phyloP scores from a whole-genome alignment of 2,797 vertebrate genomes.

The Champsocephalus esox region DNA sequence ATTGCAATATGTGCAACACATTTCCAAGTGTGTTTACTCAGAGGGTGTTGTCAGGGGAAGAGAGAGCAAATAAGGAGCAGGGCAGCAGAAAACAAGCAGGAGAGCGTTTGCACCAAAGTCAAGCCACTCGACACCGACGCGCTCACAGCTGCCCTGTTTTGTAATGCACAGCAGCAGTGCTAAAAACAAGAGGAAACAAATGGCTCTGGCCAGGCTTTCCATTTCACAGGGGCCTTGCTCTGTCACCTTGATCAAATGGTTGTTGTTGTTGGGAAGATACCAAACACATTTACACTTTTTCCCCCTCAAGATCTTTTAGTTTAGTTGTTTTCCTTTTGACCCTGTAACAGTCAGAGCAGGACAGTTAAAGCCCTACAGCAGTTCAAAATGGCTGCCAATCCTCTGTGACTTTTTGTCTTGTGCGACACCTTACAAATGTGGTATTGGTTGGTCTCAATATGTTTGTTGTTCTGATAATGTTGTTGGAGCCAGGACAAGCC shows the following conservation, averaged over 20 bases:
- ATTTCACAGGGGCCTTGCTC: constrained; percentile 24
- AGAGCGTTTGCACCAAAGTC: constrained; percentile 45
- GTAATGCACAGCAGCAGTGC: constrained; percentile 33
- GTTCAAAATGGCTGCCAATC: constrained; percentile 62
- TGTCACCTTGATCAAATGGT: constrained; percentile 48
- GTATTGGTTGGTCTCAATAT: constrained; percentile 16
- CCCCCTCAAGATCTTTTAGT: background rate
- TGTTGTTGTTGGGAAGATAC: constrained; percentile 32
- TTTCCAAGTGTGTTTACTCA: constrained; percentile 62
- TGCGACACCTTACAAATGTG: constrained; percentile 45
- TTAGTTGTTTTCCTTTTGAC: background rate
- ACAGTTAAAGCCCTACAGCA: constrained; percentile 9
- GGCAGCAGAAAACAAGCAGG: constrained; percentile 40
- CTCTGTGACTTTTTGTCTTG: background rate
- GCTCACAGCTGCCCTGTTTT: constrained; percentile 50
- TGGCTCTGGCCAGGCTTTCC: constrained; percentile 38
- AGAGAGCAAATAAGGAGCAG: constrained; percentile 41
- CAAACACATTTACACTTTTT: background rate
- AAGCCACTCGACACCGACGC: constrained; percentile 38
- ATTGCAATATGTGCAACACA: constrained; percentile 35
- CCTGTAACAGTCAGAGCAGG: constrained; percentile 8
- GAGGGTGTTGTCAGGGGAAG: constrained; percentile 62
- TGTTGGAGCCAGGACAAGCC: constrained; percentile 39
- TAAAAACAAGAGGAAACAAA: constrained; percentile 38
- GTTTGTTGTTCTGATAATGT: constrained; percentile 21